Conservation (phyloP, 2,888 invertebrate species). For the Chironomus tentans region DNA sequence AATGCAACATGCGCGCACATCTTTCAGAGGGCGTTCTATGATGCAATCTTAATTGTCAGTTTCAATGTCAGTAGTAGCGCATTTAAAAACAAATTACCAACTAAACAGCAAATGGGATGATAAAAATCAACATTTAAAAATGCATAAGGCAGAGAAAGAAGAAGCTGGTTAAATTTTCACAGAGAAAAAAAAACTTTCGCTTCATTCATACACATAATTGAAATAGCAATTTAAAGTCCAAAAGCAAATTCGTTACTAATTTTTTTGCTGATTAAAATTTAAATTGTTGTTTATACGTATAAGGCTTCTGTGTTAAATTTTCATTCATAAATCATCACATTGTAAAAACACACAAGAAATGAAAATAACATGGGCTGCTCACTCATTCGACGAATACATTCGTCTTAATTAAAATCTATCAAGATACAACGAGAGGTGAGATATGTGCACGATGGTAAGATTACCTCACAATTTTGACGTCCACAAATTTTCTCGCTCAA, state of each 20-base stretch:
- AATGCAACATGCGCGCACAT: not conserved
- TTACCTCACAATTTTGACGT: no score
- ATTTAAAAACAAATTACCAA: not conserved
- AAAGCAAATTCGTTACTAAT: not conserved
- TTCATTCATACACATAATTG: not conserved
- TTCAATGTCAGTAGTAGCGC: not conserved
- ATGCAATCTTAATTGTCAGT: not conserved
- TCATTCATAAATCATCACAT: not conserved
- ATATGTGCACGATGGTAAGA: no score
- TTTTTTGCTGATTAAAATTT: not conserved
- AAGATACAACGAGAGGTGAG: not conserved
- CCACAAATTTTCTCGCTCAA: not conserved
- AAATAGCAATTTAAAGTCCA: not conserved
- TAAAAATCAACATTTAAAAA: not conserved
- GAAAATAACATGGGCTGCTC: not conserved
- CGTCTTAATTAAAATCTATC: not conserved
- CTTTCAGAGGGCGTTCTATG: not conserved
- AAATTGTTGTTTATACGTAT: not conserved
- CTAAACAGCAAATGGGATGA: not conserved
- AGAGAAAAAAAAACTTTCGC: not conserved
- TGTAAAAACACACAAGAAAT: not conserved
- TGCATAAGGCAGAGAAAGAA: not conserved
- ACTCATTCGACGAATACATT: not conserved
- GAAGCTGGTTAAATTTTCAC: not conserved
- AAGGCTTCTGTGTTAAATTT: not conserved